phyloP scores from a whole-genome alignment of 1,140 invertebrate species.

The Sweltsa coloradensis region DNA sequence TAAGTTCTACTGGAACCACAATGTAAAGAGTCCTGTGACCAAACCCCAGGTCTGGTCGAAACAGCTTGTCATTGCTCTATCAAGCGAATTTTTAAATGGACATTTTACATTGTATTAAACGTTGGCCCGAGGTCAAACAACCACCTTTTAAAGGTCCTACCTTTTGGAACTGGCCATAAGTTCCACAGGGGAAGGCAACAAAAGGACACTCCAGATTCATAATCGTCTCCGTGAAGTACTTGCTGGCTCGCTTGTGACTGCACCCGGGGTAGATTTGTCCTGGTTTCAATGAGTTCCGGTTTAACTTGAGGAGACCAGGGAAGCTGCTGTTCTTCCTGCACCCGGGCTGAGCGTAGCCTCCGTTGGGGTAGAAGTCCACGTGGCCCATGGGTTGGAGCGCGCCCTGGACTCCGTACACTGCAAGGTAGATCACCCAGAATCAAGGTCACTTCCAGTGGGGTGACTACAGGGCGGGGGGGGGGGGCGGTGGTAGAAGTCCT shows the following conservation, averaged over 20 bases:
- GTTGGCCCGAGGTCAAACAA: too few species aligned
- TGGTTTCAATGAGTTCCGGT: background rate
- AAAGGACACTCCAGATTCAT: background rate
- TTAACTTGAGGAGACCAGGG: background rate
- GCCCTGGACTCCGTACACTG: background rate
- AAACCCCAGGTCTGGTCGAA: too few species aligned
- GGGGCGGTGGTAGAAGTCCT: constrained; percentile 18
- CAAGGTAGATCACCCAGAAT: constrained; percentile 40
- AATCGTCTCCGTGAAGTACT: background rate
- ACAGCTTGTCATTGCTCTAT: too few species aligned
- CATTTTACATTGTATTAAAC: too few species aligned
- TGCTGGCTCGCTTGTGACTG: background rate
- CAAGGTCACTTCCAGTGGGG: constrained; percentile 32
- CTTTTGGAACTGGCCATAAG: too few species aligned
- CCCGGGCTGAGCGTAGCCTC: constrained; percentile 39
- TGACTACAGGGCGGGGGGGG: too few species aligned
- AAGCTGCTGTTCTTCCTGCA: constrained; percentile 21
- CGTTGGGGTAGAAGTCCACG: constrained; percentile 18
- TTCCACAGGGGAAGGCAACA: background rate
- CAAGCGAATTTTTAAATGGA: too few species aligned
- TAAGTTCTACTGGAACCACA: too few species aligned
- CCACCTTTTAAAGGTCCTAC: too few species aligned
- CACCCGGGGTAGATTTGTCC: background rate
- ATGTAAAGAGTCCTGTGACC: too few species aligned
- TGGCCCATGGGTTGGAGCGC: constrained; percentile 5